phyloP scores from a whole-genome alignment of 2,888 invertebrate species.

The Scaptomyza caliginosa region DNA sequence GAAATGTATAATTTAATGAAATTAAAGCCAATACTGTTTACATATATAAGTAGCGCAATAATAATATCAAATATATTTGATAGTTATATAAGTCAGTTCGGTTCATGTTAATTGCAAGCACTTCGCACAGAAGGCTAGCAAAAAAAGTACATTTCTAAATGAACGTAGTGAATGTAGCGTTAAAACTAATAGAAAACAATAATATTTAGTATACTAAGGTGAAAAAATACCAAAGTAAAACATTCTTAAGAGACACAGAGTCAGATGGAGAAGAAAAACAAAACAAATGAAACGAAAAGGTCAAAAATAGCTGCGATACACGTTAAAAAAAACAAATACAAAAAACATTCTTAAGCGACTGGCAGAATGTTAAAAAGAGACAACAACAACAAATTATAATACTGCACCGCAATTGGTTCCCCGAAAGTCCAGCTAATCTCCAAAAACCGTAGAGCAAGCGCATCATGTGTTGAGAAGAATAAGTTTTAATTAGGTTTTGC shows the following conservation, averaged over 20 bases:
- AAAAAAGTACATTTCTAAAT: constrained; percentile 63
- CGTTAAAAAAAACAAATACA: constrained; percentile 37
- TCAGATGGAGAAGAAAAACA: constrained; percentile 21
- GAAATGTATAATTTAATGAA: constrained; percentile 49
- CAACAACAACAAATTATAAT: constrained; percentile 35
- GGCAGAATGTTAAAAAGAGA: constrained; percentile 34
- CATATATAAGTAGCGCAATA: constrained; percentile 55
- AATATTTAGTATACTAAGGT: constrained; percentile 47
- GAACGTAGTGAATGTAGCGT: constrained; percentile 56
- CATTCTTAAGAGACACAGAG: constrained; percentile 16
- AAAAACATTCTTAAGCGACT: constrained; percentile 39
- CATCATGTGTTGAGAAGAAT: constrained; percentile 52
- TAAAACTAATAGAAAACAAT: constrained; percentile 20
- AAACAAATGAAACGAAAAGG: constrained; percentile 58
- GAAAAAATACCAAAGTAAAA: constrained; percentile 35
- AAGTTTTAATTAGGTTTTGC: constrained; percentile 57
- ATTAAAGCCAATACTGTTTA: constrained; percentile 29
- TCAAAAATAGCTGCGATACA: constrained; percentile 78
- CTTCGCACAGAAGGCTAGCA: constrained; percentile 41
- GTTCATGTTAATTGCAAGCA: constrained; percentile 49
- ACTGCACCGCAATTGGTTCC: constrained; percentile 24
- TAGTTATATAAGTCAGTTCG: constrained; percentile 30
- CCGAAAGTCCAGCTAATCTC: not conserved
- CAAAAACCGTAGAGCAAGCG: constrained; percentile 10
- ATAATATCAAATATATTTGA: constrained; percentile 37